Evolutionary conservation across 1,140 invertebrate species (phyloP), one percentile per base, ranked within the genome.

Genomic region (Spodoptera frugiperda): DNA sequence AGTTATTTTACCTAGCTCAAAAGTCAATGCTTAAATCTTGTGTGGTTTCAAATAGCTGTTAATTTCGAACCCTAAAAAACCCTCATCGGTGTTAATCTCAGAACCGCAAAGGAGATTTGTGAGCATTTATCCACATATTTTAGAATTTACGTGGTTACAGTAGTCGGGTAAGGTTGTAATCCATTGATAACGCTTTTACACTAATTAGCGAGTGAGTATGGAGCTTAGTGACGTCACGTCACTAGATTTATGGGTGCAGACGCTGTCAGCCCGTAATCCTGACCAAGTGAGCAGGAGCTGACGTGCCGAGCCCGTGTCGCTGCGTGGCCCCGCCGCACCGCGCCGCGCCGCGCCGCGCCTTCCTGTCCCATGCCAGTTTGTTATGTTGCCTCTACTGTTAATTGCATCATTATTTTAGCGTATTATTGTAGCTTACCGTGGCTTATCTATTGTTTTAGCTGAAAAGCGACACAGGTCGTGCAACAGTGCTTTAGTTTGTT

Each of bases 181-280:
- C 76, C 74, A 82, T 80, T 84, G 85, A 87, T 84, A 87, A 83
- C 57, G 82, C 80, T 87, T 89, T 88, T 85, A 85, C 79, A 83
- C 82, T 88, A 89, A 90, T 90, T 90, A 89, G 85, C 83, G 83
- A 80, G 81, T 79, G 81, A 87, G 83, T 88, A 63, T 70, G 76
- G 81, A 78, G 84, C 83, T 89, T 89, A 90, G 82, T 78, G 77
- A 80, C 80, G 85, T 89, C 84, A 88, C 84, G 79, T 78, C 76
- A 75, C 78, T 83, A 82, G 83, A 90, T 90, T 89, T 90, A 90
- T 88, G 84, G 84, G 73, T 78, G 77, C 81, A 81, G 78, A 33
- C 63, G 78, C 78, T 83, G 84, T 83, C 80, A 78, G 79, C 73
- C 73, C 77, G 59, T 86, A 88, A 89, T 89, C 86, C 86, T 79